Evolutionary conservation across 2,888 invertebrate species (phyloP), one percentile per base, ranked within the genome.

Genomic region (Choristoneura rosaceana): DNA sequence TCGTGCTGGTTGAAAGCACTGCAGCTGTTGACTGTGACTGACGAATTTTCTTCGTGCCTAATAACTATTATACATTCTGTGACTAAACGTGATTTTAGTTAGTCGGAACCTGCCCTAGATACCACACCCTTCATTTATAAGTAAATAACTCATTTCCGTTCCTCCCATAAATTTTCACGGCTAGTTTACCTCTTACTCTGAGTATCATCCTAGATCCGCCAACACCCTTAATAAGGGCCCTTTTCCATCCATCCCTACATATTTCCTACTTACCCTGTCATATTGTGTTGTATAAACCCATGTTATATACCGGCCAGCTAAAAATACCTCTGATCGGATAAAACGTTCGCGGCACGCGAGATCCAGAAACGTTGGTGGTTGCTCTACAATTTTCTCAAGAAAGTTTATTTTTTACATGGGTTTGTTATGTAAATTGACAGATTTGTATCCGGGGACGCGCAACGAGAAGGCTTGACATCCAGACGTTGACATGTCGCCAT

Each of bases 231-330:
- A 81, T 84, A 82, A 81, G 81, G 77, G 77, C 77, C 79, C 77
- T 75, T 74, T 68, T 58, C 76, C 71, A 75, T 78, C 78, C 77
- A 73, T 77, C 81, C 83, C 80, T 78, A 77, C 81, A 82, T 82
- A 82, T 83, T 84, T 83, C 82, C 80, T 80, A 77, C 81, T 82
- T 81, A 81, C 75, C 79, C 80, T 75, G 76, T 80, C 80, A 79
- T 79, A 81, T 81, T 77, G 75, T 74, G 75, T 76, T 77, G 75
- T 70, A 77, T 69, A 74, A 71, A 71, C 75, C 70, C 70, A 62
- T 59, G 68, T 68, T 74, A 70, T 64, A 70, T 73, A 73, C 60
- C 70, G 61, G 41, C 71, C 65, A 74, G 10, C 9, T 34, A 2
- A 17, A 15, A 33, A 15, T 50, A 59, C 5, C 70, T 43, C n/a